These are phyloP conservation scores for Erythrolamprus reginae DNA, from an alignment of 2,113 vertebrate species.

Conservation along the genomic window DNA sequence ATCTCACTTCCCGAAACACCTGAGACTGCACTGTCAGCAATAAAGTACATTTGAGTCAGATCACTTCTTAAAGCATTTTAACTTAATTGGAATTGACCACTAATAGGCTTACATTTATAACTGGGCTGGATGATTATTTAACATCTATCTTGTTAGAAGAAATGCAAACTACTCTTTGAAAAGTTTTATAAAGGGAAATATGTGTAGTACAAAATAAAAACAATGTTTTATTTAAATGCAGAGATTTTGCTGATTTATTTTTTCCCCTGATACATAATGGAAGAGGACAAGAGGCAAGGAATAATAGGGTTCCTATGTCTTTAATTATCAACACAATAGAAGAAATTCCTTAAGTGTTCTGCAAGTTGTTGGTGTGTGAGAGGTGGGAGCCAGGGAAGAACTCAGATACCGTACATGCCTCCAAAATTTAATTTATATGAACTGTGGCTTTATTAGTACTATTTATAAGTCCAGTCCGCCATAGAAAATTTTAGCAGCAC, in stretches of 20 bases:
- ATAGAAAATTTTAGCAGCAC: background rate
- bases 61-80: background rate
- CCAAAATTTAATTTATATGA: background rate
- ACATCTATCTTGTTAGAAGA: slow-evolving; percentile 14
- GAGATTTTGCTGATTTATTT: background rate
- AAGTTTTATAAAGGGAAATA: slow-evolving; percentile 30
- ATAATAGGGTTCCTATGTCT: background rate
- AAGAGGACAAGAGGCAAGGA: no score
- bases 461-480: background rate
- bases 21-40: background rate
- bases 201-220: slow-evolving; percentile 56
- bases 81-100: background rate
- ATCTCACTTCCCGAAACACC: background rate
- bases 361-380: background rate
- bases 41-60: background rate
- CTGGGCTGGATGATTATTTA: background rate
- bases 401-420: background rate
- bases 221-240: slow-evolving; percentile 51
- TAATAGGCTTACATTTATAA: background rate
- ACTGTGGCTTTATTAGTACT: background rate
- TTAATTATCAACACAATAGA: background rate
- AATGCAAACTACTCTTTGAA: slow-evolving; percentile 37
- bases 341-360: background rate
- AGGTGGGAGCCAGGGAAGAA: background rate
- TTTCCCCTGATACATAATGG: background rate